Evolutionary conservation across 2,797 vertebrate genomes (phyloP), one percentile per base, ranked within the genome.

Genomic region (Acridotheres tristis): DNA sequence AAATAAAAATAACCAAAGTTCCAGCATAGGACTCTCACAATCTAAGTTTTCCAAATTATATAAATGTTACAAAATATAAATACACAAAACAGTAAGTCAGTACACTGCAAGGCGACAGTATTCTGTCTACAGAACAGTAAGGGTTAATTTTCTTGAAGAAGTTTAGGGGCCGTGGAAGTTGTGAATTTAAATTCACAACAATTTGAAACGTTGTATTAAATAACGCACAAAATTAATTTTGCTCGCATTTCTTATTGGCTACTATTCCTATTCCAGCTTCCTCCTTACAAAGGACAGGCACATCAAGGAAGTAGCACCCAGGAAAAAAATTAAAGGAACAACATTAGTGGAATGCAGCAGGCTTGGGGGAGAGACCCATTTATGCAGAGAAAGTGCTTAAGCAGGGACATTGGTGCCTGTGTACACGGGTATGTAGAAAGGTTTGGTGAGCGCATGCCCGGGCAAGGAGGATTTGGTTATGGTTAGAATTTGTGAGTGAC

Each of bases 401-500:
- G 85, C 43, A 59, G 66, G 71, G 51, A 81, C 43, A 76, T 23
- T 73, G 71, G 80, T 81, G 88, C 72, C 71, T 36, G 50, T 17
- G 2, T 68, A 74, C 74, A 27, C 0, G 4, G 11, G 36, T 72
- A 79, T 4, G 0, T 20, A 59, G 59, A 89, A 66, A 77, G 82
- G 82, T 93, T 93, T 90, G 94, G 94, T 72, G 55, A 91, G 95
- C 62, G 47, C 93, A 94, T 91, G 91, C 93, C 66, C 26, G 0
- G 63, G 72, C 57, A 72, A 94, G 77, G 77, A 87, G 75, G 83
- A 92, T 93, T 95, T 94, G 95, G 91, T 94, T 94, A 95, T 95
- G 93, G 95, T 78, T 83, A 96, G 88, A 95, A 94, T 91, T 95
- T 83, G 89, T 92, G 92, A 96, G 94, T 96, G 94, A 96, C 86